Percentiles rank a stretch among this genome's conserved stretches.
phyloP scores from a whole-genome alignment of 2,113 vertebrate species.

The Apodemus speciosus region DNA sequence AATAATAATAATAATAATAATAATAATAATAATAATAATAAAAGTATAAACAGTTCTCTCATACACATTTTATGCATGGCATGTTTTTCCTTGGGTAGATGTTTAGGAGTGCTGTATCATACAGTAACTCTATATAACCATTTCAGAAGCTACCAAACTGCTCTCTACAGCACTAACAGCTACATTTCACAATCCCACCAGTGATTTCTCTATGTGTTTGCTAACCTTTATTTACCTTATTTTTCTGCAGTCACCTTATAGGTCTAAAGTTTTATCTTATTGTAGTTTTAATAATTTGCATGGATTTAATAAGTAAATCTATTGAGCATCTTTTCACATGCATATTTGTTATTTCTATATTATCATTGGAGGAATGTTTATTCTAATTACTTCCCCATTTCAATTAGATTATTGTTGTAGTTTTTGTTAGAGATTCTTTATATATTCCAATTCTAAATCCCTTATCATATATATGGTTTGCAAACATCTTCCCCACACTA shows the following conservation, averaged over 20 bases:
- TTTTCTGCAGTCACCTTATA: neutral
- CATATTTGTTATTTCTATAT: neutral
- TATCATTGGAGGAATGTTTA: neutral
- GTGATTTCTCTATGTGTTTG: neutral
- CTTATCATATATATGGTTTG: neutral
- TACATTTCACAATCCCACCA: neutral
- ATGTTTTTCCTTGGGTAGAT: neutral
- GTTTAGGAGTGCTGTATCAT: neutral
- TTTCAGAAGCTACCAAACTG: neutral
- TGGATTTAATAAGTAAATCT: neutral
- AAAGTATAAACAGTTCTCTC: neutral
- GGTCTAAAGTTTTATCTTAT: neutral
- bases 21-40: neutral
- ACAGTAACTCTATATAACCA: neutral
- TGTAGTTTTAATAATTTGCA: neutral
- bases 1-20: neutral
- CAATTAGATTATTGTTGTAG: neutral
- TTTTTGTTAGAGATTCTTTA: neutral
- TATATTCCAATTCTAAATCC: neutral
- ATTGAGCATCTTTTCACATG: neutral
- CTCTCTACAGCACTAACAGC: neutral
- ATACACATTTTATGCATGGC: neutral
- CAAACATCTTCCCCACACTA: neutral
- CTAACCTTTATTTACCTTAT: neutral
- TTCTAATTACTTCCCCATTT: neutral